Percentiles rank a stretch among this genome's conserved stretches.
Evolutionary conservation across 2,888 invertebrate genomes (phyloP).

Genomic region (Mellilla xanthometata): DNA sequence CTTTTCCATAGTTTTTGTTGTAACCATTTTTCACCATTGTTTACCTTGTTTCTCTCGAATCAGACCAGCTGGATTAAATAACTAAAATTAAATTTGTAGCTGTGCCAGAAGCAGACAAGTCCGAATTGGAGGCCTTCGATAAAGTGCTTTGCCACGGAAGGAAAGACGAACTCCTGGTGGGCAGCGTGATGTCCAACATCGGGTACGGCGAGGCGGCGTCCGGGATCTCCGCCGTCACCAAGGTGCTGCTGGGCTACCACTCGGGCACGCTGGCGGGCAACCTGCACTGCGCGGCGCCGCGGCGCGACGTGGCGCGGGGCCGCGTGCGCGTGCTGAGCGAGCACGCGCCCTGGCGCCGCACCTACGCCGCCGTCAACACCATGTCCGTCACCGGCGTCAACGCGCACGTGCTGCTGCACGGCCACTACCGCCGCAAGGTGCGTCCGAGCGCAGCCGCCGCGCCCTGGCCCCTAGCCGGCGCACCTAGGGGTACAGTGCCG

Average conservation of each 20-base stretch:
- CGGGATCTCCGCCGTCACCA: slow-evolving; percentile 80
- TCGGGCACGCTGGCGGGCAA: slow-evolving; percentile 86
- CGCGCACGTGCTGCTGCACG: slow-evolving; percentile 30
- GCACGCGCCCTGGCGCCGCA: slow-evolving; percentile 79
- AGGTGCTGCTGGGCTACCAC: slow-evolving; percentile 84
- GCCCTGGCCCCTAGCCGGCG: too few species aligned
- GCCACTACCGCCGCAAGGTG: slow-evolving; percentile 43
- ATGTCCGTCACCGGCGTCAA: slow-evolving; percentile 53
- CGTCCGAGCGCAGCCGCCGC: too few species aligned
- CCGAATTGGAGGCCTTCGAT: slow-evolving; percentile 83
- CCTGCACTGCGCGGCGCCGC: slow-evolving; percentile 84
- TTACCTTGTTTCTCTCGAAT: too few species aligned
- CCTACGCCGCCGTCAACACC: slow-evolving; percentile 52
- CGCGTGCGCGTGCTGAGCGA: slow-evolving; percentile 82
- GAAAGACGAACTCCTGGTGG: slow-evolving; percentile 79
- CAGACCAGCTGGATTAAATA: too few species aligned
- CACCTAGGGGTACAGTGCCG: too few species aligned
- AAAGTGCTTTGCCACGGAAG: slow-evolving; percentile 77
- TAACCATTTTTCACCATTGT: too few species aligned
- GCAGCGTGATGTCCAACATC: slow-evolving; percentile 60
- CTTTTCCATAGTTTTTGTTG: too few species aligned
- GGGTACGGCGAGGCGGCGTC: slow-evolving; percentile 55
- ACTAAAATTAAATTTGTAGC: slow-evolving; percentile 28
- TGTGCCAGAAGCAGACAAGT: slow-evolving; percentile 83
- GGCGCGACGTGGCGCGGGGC: slow-evolving; percentile 59